Conservation (phyloP, 2,797 vertebrate genomes). For the Acrossocheilus fasciatus region DNA sequence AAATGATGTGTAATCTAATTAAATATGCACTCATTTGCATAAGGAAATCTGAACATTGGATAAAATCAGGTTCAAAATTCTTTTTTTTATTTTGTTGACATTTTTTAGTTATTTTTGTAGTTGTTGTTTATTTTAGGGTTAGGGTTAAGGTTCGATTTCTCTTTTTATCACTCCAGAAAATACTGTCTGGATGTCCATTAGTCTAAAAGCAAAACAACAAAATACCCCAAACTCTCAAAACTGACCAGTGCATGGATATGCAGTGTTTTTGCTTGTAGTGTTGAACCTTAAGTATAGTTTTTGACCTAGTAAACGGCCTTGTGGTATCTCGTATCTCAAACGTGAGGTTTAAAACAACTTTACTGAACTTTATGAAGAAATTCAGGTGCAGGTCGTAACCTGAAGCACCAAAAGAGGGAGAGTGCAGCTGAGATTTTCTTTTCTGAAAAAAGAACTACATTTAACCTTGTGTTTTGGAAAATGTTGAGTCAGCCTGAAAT, state of each 20-base stretch:
- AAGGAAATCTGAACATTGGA: too few species aligned
- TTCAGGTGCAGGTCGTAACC: neutral
- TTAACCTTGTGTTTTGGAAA: constrained; percentile 38
- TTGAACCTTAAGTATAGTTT: neutral
- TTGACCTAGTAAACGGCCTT: neutral
- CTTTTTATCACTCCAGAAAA: too few species aligned
- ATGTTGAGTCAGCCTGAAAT: constrained; percentile 33
- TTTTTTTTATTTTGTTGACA: too few species aligned
- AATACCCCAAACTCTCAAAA: neutral
- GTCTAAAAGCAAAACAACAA: neutral
- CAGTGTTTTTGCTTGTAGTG: neutral
- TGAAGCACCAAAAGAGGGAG: neutral
- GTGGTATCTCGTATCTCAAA: neutral
- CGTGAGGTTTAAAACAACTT: neutral
- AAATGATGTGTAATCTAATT: too few species aligned
- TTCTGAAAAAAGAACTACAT: neutral
- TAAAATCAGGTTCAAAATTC: too few species aligned
- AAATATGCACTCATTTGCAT: too few species aligned
- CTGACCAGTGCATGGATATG: neutral
- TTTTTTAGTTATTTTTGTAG: too few species aligned
- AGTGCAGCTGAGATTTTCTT: neutral
- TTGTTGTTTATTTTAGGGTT: too few species aligned
- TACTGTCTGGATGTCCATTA: neutral
- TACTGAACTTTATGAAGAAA: neutral
- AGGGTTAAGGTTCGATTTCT: too few species aligned